Conservation (phyloP, 2,113 vertebrate genomes). For the Poicephalus meyeri region DNA sequence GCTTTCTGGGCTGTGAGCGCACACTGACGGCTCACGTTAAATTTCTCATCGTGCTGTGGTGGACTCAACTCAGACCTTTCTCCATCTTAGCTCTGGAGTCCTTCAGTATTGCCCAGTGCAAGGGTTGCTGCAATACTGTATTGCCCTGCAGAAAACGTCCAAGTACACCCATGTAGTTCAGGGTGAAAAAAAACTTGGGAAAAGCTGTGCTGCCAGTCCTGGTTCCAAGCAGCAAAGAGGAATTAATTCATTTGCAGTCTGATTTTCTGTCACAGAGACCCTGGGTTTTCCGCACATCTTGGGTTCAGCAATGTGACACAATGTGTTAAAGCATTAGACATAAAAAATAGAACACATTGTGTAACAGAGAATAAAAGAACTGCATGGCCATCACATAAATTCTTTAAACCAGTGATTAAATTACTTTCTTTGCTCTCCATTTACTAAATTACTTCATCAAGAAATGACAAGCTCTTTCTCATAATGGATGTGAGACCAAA, state of each 20-base stretch:
- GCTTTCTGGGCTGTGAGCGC: too few species aligned
- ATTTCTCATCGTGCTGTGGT: not conserved
- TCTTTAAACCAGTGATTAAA: slow-evolving; percentile 16
- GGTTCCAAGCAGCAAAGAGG: not conserved
- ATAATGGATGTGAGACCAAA: not conserved
- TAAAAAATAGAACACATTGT: not conserved
- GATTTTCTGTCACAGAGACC: not conserved
- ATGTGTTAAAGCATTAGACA: not conserved
- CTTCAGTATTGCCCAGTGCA: not conserved
- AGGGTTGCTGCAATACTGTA: not conserved
- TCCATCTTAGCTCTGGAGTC: not conserved
- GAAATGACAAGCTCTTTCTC: not conserved
- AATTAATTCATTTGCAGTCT: not conserved
- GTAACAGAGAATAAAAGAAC: slow-evolving; percentile 17
- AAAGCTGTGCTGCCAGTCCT: not conserved
- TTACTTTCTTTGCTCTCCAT: not conserved
- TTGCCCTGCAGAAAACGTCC: not conserved
- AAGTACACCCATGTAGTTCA: not conserved
- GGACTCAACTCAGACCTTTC: not conserved
- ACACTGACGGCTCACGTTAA: too few species aligned
- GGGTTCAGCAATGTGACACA: not conserved
- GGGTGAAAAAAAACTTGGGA: not conserved
- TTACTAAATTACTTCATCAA: slow-evolving; percentile 33
- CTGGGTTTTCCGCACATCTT: not conserved
- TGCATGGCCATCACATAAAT: not conserved